Evolutionary conservation across 1,140 invertebrate species (phyloP).

Genomic region (Dreissena polymorpha): DNA sequence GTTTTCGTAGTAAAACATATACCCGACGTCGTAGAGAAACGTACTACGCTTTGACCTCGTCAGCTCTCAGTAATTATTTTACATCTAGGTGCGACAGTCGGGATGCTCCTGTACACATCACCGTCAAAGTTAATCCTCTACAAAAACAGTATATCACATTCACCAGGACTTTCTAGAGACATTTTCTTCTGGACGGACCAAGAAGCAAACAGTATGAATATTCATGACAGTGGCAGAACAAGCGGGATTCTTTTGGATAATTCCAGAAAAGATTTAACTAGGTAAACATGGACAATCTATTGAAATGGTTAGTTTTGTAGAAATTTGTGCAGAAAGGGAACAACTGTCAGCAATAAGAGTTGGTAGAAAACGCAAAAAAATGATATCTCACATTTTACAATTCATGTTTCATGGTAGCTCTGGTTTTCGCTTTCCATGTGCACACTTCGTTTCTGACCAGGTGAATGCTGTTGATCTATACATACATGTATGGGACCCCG

Average conservation of each 20-base stretch:
- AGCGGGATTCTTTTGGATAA: conserved; percentile 40
- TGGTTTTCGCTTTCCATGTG: conserved; percentile 48
- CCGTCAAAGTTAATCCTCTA: not conserved
- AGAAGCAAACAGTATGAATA: no score
- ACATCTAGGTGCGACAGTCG: conserved; percentile 28
- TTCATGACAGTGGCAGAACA: conserved; percentile 6
- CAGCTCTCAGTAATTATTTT: no score
- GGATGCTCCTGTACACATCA: not conserved
- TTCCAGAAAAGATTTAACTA: conserved; percentile 35
- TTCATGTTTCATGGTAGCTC: conserved; percentile 35
- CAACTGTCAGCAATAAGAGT: conserved; percentile 16
- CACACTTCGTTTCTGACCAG: conserved; percentile 25
- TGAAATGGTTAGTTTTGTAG: conserved; percentile 42
- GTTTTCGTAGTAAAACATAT: no score
- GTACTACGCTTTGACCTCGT: no score
- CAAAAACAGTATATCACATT: conserved; percentile 11
- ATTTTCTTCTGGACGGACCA: conserved; percentile 11
- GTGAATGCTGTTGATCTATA: conserved; percentile 21
- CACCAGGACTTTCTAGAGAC: not conserved
- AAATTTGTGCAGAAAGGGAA: conserved; percentile 22
- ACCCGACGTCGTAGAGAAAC: no score
- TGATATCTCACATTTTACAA: conserved; percentile 20
- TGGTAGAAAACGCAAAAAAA: conserved; percentile 13
- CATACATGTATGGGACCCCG: conserved; percentile 33
- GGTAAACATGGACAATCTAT: conserved; percentile 15